Percentiles rank a stretch among this genome's conserved stretches.
Evolutionary conservation across 2,113 vertebrate species (phyloP).

Genomic region (Rana temporaria): DNA sequence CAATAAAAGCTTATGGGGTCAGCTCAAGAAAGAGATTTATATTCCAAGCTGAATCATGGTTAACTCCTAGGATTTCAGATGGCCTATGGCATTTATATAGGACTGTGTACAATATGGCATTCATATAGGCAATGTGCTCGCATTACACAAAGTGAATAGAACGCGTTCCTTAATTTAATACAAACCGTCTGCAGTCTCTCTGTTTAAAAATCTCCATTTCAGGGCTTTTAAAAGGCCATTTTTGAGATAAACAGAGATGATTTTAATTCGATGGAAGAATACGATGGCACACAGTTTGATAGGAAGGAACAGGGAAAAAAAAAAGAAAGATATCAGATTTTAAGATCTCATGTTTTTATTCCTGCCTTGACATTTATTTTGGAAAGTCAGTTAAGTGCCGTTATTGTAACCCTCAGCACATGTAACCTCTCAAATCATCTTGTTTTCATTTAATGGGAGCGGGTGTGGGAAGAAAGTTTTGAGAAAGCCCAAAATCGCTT

Average conservation of each 20-base stretch:
- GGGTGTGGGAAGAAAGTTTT: constrained; percentile 31
- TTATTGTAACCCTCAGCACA: constrained; percentile 39
- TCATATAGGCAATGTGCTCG: constrained; percentile 27
- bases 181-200: constrained; percentile 32
- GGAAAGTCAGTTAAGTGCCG: constrained; percentile 41
- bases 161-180: constrained; percentile 47
- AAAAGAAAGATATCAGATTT: constrained; percentile 17
- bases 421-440: constrained; percentile 35
- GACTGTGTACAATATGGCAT: constrained; percentile 33
- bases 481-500: constrained; percentile 10
- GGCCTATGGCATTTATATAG: constrained; percentile 33
- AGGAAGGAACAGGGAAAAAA: neutral
- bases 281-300: constrained; percentile 19
- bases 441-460: constrained; percentile 46
- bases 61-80: constrained; percentile 31
- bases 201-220: constrained; percentile 23
- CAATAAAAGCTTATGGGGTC: constrained; percentile 25
- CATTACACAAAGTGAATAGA: constrained; percentile 46
- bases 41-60: constrained; percentile 21
- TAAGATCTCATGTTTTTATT: constrained; percentile 26
- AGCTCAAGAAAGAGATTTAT: constrained; percentile 20
- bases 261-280: constrained; percentile 24
- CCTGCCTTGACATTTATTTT: constrained; percentile 48
- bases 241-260: constrained; percentile 35
- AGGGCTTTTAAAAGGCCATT: constrained; percentile 10